Evolutionary conservation across 1,140 invertebrate species (phyloP).

Genomic region (Epicauta chinensis): DNA sequence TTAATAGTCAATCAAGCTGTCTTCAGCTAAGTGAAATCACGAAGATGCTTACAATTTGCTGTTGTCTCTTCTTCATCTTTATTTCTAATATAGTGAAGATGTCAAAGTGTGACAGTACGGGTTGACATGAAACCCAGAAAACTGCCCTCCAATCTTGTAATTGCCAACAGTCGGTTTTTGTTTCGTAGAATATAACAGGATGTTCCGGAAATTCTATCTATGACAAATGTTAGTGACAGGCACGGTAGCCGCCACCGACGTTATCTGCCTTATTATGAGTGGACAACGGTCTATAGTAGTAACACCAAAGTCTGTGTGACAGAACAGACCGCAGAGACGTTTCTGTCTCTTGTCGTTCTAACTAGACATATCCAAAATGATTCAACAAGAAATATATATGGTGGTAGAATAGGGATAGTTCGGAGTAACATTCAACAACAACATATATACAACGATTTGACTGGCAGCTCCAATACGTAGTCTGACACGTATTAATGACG

Average conservation of each 20-base stretch:
- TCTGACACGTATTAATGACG: slow-evolving; percentile 41
- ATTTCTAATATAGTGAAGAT: no score
- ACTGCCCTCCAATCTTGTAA: no score
- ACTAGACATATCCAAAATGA: slow-evolving; percentile 17
- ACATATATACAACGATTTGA: slow-evolving; percentile 20
- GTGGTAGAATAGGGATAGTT: slow-evolving; percentile 17
- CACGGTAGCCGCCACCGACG: slow-evolving; percentile 14
- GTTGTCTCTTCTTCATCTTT: no score
- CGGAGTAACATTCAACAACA: slow-evolving; percentile 1
- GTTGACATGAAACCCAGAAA: no score
- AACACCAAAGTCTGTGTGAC: slow-evolving; percentile 18
- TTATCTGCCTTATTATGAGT: slow-evolving; percentile 26
- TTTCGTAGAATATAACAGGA: no score
- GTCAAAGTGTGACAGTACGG: no score
- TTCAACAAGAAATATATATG: slow-evolving; percentile 14
- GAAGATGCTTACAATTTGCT: no score
- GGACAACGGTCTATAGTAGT: slow-evolving; percentile 20
- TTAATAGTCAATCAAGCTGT: no score
- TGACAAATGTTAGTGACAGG: slow-evolving; percentile 13
- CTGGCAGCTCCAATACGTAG: slow-evolving; percentile 38
- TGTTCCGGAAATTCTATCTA: not conserved
- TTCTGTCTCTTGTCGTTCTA: slow-evolving; percentile 2
- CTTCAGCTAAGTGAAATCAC: no score
- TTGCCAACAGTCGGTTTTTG: no score
- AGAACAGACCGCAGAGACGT: slow-evolving; percentile 22